Evolutionary conservation across 2,797 vertebrate genomes (phyloP).

Genomic region (Halcyon chelicuti): DNA sequence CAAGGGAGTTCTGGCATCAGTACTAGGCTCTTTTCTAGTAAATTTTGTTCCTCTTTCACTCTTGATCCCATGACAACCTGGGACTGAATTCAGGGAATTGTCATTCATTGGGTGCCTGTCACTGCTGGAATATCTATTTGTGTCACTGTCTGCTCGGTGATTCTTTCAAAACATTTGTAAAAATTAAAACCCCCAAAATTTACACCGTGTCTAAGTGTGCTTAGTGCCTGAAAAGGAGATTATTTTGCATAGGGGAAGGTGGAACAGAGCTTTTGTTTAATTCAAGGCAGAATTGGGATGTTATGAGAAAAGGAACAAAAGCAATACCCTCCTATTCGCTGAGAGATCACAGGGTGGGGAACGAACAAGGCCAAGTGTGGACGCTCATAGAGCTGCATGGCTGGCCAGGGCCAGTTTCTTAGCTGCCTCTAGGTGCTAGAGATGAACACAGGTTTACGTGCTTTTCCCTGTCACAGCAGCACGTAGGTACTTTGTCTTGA

Average conservation of each 20-base stretch:
- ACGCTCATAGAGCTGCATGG: accelerated
- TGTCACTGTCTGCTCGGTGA: constrained; percentile 63
- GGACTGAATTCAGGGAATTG: constrained; percentile 13
- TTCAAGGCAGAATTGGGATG: background rate
- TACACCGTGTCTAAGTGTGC: background rate
- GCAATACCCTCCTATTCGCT: accelerated
- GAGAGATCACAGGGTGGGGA: background rate
- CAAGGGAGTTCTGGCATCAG: constrained; percentile 16
- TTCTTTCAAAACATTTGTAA: constrained; percentile 65
- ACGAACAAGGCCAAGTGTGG: background rate
- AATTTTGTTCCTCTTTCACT: background rate
- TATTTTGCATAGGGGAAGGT: background rate
- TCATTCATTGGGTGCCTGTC: constrained; percentile 33
- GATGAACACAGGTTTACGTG: background rate
- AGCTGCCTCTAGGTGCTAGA: background rate
- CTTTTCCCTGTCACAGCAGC: background rate
- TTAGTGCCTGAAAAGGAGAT: background rate
- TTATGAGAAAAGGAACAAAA: background rate
- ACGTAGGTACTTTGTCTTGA: background rate
- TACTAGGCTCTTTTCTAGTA: background rate
- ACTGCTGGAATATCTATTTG: constrained; percentile 31
- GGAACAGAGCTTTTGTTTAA: background rate
- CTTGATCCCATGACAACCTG: constrained; percentile 65
- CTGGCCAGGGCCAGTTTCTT: background rate
- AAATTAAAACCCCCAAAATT: constrained; percentile 29